Percentiles rank a stretch among this genome's conserved stretches.
Evolutionary conservation across 2,113 vertebrate species (phyloP).

Genomic region (Alouatta palliata): DNA sequence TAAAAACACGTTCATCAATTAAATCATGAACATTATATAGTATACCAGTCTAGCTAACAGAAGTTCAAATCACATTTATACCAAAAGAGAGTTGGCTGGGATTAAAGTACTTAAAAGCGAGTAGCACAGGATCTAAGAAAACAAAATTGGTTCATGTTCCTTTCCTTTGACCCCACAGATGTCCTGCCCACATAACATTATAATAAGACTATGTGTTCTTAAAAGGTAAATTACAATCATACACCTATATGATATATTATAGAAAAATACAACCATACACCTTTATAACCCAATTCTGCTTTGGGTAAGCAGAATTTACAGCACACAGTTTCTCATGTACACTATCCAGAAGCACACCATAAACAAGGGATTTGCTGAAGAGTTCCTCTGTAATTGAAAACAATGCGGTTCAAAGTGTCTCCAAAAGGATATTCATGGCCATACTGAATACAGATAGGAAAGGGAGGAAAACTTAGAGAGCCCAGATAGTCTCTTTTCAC

Average conservation of each 20-base stretch:
- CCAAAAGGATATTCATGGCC: neutral
- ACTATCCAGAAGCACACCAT: neutral
- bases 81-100: neutral
- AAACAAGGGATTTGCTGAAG: neutral
- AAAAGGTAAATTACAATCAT: neutral
- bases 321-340: neutral
- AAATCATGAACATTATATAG: neutral
- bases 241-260: neutral
- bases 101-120: neutral
- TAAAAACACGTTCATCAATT: neutral
- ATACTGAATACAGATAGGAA: conserved; percentile 1
- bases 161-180: neutral
- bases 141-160: neutral
- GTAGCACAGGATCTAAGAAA: neutral
- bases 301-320: neutral
- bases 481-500: neutral
- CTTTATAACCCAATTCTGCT: no score
- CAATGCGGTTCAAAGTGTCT: neutral
- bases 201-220: neutral
- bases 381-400: conserved; percentile 15
- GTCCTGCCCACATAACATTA: neutral
- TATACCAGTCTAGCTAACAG: neutral
- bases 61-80: neutral
- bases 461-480: neutral
- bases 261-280: neutral